Conservation (phyloP, 2,113 vertebrate genomes). For the Lepus timidus region DNA sequence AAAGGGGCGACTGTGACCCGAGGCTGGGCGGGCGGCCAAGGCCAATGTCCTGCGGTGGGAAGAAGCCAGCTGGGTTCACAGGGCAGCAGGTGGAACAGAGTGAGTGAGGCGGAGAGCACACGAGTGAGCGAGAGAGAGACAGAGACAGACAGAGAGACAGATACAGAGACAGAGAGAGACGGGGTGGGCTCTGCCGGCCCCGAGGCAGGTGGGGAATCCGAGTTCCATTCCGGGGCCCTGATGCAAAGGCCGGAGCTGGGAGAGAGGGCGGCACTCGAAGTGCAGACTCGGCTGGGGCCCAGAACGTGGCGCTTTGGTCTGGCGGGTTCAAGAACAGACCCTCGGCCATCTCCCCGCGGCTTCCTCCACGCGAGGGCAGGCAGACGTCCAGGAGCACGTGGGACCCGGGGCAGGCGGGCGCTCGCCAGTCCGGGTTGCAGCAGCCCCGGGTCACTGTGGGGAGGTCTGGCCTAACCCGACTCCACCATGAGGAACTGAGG, state of each 20-base stretch:
- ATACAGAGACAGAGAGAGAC: rapidly evolving
- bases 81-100: rapidly evolving
- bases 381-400: too few species aligned
- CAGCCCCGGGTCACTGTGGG: not conserved
- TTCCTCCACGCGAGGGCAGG: not conserved
- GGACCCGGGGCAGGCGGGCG: not conserved
- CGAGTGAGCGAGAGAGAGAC: rapidly evolving
- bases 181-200: not conserved
- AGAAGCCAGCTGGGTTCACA: not conserved
- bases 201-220: not conserved
- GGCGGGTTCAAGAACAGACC: not conserved
- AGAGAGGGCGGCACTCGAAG: not conserved
- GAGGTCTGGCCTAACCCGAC: not conserved
- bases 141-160: too few species aligned
- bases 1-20: not conserved
- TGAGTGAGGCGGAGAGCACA: not conserved
- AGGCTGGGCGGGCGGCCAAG: not conserved
- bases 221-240: not conserved
- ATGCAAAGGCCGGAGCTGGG: not conserved
- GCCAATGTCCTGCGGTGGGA: not conserved
- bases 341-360: rapidly evolving
- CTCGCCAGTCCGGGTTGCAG: not conserved
- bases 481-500: conserved; percentile 74
- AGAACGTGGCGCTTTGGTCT: not conserved
- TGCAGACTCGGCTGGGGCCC: not conserved